phyloP scores from a whole-genome alignment of 2,797 vertebrate species.

The Gila robusta region DNA sequence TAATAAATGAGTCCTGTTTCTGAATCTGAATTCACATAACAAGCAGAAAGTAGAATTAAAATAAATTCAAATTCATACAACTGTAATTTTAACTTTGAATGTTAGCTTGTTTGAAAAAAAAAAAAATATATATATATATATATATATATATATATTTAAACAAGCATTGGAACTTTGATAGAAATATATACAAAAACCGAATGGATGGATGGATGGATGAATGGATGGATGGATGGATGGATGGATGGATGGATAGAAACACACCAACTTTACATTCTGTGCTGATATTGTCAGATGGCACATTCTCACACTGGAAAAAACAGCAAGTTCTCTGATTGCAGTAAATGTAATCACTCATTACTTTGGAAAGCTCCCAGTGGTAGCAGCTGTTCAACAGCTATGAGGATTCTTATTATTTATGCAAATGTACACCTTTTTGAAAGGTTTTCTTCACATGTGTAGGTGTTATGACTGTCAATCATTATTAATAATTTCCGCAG shows the following conservation, averaged over 20 bases:
- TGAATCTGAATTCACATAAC: neutral
- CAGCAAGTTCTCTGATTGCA: conserved; percentile 79
- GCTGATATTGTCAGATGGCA: conserved; percentile 62
- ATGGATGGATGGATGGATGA: neutral
- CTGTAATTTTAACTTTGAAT: neutral
- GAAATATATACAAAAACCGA: too few species aligned
- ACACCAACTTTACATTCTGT: neutral
- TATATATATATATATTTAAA: too few species aligned
- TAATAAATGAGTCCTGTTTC: neutral
- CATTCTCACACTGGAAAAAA: conserved; percentile 55
- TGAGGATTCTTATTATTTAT: conserved; percentile 79
- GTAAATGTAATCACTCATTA: conserved; percentile 81
- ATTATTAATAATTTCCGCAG: conserved; percentile 73
- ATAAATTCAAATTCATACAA: neutral
- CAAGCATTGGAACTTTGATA: too few species aligned
- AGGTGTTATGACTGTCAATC: conserved; percentile 82
- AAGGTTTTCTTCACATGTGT: conserved; percentile 78
- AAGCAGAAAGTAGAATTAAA: too few species aligned
- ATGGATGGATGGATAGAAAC: neutral
- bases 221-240: neutral
- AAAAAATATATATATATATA: too few species aligned
- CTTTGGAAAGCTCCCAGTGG: conserved; percentile 69
- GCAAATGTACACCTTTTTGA: conserved; percentile 80
- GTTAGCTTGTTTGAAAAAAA: too few species aligned
- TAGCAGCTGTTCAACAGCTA: conserved; percentile 79